Conservation (phyloP, 2,797 vertebrate species). For the Mus minutoides region DNA sequence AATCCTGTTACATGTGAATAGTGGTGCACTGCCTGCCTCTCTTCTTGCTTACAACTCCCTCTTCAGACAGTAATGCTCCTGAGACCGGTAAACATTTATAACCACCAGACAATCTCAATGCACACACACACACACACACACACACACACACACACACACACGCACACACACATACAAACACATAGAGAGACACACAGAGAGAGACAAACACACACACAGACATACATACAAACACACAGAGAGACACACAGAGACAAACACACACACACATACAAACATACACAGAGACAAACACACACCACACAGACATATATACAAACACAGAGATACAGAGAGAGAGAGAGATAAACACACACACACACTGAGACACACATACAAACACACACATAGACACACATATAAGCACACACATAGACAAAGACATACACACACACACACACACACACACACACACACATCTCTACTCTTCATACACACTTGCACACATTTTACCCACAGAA, state of each 20-base stretch:
- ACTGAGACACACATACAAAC: background rate
- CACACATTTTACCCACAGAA: background rate
- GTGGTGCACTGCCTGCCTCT: fast-evolving
- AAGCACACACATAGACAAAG: too few species aligned
- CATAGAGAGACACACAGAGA: background rate
- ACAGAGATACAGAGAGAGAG: too few species aligned
- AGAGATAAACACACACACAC: background rate
- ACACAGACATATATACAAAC: background rate
- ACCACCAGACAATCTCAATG: background rate
- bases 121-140: background rate
- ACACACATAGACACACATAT: too few species aligned
- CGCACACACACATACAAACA: too few species aligned
- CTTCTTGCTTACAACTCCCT: background rate
- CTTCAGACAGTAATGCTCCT: background rate
- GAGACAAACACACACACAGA: too few species aligned
- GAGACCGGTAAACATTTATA: background rate
- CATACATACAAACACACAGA: too few species aligned
- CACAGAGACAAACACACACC: too few species aligned
- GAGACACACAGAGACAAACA: too few species aligned
- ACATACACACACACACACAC: too few species aligned
- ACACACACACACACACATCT: background rate
- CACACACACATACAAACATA: background rate
- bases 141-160: too few species aligned
- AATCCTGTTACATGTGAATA: too few species aligned
- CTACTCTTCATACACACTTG: background rate